Evolutionary conservation across 1,140 invertebrate species (phyloP).

Genomic region (Homarus americanus): DNA sequence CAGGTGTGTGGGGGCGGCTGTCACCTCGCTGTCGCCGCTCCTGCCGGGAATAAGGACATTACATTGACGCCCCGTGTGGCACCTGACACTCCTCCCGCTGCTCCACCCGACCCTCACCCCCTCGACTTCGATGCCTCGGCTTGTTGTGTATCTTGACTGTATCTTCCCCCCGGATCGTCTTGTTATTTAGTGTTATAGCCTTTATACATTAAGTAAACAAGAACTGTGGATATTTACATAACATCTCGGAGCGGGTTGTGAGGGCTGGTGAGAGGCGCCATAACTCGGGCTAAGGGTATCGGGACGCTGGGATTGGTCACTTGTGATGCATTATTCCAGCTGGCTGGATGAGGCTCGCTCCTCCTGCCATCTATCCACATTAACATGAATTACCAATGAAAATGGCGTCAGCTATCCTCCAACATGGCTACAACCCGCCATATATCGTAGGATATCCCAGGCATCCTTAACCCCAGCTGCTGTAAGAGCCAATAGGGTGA

Average conservation of each 20-base stretch:
- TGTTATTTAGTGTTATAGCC: conserved; percentile 9
- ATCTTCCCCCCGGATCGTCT: not conserved
- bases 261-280: not conserved
- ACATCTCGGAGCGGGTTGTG: conserved; percentile 19
- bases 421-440: not conserved
- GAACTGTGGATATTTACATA: conserved; percentile 20
- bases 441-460: conserved; percentile 1
- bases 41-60: too few species aligned
- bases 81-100: not conserved
- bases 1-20: not conserved
- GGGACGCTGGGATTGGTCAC: conserved; percentile 24
- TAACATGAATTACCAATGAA: conserved; percentile 59
- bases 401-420: conserved; percentile 20
- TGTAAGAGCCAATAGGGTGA: conserved; percentile 10
- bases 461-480: conserved; percentile 26
- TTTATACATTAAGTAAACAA: not conserved
- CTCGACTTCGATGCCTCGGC: not conserved
- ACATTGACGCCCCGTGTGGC: not conserved
- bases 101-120: not conserved
- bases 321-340: conserved; percentile 52
- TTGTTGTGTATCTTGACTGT: not conserved
- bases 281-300: conserved; percentile 13
- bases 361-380: conserved; percentile 39
- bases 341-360: conserved; percentile 17
- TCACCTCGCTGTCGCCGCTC: not conserved